Conservation (phyloP, 2,113 vertebrate species). For the Cottus gobio region DNA sequence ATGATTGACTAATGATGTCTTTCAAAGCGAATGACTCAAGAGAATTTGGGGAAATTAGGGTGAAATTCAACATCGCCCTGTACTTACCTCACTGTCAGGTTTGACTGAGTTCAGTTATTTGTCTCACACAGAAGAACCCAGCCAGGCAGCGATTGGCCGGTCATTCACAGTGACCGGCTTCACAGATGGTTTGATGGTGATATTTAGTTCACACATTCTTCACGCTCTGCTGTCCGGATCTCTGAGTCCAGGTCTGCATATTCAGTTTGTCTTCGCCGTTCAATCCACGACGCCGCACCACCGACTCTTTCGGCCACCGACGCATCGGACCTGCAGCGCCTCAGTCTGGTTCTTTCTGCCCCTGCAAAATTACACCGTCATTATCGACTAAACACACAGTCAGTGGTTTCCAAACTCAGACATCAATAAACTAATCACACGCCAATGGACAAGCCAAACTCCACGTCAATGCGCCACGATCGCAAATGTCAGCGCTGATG, state of each 20-base stretch:
- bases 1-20: not conserved
- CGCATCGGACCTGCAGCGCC: slow-evolving; percentile 39
- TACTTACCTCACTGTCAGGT: not conserved
- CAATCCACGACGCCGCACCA: slow-evolving; percentile 35
- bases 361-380: slow-evolving; percentile 47
- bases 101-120: slow-evolving; percentile 6
- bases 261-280: slow-evolving; percentile 51
- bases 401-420: slow-evolving; percentile 56
- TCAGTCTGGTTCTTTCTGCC: slow-evolving; percentile 27
- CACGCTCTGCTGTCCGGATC: slow-evolving; percentile 42
- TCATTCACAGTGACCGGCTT: slow-evolving; percentile 31
- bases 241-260: slow-evolving; percentile 38
- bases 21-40: not conserved
- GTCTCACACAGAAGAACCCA: slow-evolving; percentile 9
- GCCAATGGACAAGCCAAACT: slow-evolving; percentile 44
- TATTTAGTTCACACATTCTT: slow-evolving; percentile 58
- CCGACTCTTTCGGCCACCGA: slow-evolving; percentile 46
- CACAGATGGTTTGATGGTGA: slow-evolving; percentile 58
- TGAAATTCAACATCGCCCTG: not conserved
- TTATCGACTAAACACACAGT: slow-evolving; percentile 53
- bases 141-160: slow-evolving; percentile 9
- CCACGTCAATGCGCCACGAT: slow-evolving; percentile 46
- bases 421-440: slow-evolving; percentile 68
- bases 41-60: not conserved
- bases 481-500: slow-evolving; percentile 68